phyloP scores from a whole-genome alignment of 1,140 invertebrate species.

The Drosophila aff. region DNA sequence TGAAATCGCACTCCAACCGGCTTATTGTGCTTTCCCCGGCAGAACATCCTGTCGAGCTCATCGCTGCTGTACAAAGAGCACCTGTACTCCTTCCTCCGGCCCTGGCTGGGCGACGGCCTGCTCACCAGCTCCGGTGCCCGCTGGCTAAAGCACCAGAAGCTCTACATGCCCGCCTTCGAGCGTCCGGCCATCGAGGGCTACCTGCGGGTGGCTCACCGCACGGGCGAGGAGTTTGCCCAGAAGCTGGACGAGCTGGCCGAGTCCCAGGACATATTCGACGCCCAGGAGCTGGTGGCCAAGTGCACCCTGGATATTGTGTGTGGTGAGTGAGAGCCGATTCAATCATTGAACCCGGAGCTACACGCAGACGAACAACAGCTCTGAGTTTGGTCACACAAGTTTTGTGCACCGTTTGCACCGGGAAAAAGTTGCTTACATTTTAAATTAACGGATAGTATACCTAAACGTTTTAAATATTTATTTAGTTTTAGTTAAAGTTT shows the following conservation, averaged over 20 bases:
- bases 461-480: background rate
- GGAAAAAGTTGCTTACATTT: background rate
- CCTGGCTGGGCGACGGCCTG: slow-evolving; percentile 79
- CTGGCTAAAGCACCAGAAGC: slow-evolving; percentile 83
- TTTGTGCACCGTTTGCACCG: slow-evolving; percentile 1
- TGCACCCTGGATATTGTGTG: slow-evolving; percentile 90
- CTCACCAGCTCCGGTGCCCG: slow-evolving; percentile 79
- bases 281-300: slow-evolving; percentile 87
- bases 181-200: slow-evolving; percentile 77
- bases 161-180: slow-evolving; percentile 83
- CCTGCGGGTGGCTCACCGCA: slow-evolving; percentile 70
- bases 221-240: slow-evolving; percentile 63
- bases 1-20: background rate
- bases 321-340: slow-evolving; percentile 43
- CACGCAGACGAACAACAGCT: background rate
- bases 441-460: background rate
- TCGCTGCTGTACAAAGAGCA: slow-evolving; percentile 79
- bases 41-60: slow-evolving; percentile 77
- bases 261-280: slow-evolving; percentile 61
- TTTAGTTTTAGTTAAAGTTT: too few relatives aligned
- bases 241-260: slow-evolving; percentile 58
- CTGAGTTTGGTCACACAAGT: background rate
- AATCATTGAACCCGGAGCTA: slow-evolving; percentile 3
- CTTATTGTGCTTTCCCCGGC: slow-evolving; percentile 14
- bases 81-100: slow-evolving; percentile 78